Conservation (phyloP, 2,113 vertebrate species). For the Thryonomys swinderianus region DNA sequence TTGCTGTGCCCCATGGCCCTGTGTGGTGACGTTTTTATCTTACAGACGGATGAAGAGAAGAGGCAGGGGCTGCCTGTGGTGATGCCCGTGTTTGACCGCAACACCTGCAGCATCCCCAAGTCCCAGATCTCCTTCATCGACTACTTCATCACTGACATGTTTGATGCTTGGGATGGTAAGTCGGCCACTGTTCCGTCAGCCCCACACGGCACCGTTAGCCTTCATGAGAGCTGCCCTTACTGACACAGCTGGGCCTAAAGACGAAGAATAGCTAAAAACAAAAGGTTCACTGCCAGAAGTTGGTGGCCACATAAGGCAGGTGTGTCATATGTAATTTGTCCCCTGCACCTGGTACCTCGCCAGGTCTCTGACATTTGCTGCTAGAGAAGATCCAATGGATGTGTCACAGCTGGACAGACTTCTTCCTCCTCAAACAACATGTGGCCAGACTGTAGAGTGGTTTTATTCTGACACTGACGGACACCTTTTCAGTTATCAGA, state of each 20-base stretch:
- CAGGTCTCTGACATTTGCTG: background rate
- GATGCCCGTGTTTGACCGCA: slow-evolving; percentile 98
- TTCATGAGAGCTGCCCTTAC: background rate
- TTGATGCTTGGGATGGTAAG: slow-evolving; percentile 98
- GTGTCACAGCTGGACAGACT: background rate
- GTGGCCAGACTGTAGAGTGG: background rate
- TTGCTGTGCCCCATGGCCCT: background rate
- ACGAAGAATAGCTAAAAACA: background rate
- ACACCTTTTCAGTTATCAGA: background rate
- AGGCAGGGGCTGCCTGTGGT: slow-evolving; percentile 95
- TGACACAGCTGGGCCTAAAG: background rate
- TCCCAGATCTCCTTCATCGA: slow-evolving; percentile 99
- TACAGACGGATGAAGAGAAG: slow-evolving; percentile 97
- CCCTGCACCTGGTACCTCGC: background rate
- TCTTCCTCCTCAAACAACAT: background rate
- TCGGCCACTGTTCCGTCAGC: slow-evolving; percentile 16
- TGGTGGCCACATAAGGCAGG: background rate
- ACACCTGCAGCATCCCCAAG: slow-evolving; percentile 97
- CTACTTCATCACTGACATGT: slow-evolving; percentile 99
- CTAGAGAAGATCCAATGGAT: background rate
- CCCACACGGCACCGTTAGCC: background rate
- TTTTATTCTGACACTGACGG: background rate
- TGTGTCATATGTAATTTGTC: background rate
- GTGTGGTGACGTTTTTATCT: slow-evolving; percentile 71
- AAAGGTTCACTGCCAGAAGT: background rate